These are phyloP conservation scores for Propithecus coquereli DNA, from an alignment of 2,113 vertebrate species.

Conservation along the genomic window DNA sequence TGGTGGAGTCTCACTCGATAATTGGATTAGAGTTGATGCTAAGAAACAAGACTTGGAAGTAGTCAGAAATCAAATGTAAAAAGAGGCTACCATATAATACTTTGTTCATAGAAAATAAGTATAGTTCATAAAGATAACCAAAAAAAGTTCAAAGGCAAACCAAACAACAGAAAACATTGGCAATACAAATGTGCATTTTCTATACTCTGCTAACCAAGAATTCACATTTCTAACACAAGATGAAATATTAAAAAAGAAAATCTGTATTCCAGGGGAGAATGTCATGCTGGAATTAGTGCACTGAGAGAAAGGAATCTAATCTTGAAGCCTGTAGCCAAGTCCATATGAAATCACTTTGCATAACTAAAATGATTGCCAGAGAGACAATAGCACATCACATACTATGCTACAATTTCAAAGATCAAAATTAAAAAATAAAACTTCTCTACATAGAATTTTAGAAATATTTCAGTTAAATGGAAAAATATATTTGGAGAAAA, in stretches of 20 bases:
- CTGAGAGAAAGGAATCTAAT: background rate
- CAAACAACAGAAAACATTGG: background rate
- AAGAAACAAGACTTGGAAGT: background rate
- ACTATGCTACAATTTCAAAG: conserved; percentile 12
- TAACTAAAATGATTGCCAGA: conserved; percentile 8
- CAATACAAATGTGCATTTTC: background rate
- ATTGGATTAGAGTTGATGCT: background rate
- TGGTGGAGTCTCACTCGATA: background rate
- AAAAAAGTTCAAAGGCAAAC: background rate
- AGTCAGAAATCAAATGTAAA: background rate
- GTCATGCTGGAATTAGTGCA: background rate
- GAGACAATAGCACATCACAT: background rate
- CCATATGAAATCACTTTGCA: background rate
- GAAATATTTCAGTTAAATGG: conserved; percentile 23
- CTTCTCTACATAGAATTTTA: background rate
- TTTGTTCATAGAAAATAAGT: background rate
- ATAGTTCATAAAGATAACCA: background rate
- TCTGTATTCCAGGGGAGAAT: background rate
- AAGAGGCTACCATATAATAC: background rate
- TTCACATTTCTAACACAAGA: background rate
- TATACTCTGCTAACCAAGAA: background rate
- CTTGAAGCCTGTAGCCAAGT: background rate
- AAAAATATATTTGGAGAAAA: conserved; percentile 39
- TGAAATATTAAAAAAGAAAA: conserved; percentile 32
- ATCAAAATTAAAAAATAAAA: background rate